phyloP scores from a whole-genome alignment of 2,113 vertebrate species.

The Prolemur simus region DNA sequence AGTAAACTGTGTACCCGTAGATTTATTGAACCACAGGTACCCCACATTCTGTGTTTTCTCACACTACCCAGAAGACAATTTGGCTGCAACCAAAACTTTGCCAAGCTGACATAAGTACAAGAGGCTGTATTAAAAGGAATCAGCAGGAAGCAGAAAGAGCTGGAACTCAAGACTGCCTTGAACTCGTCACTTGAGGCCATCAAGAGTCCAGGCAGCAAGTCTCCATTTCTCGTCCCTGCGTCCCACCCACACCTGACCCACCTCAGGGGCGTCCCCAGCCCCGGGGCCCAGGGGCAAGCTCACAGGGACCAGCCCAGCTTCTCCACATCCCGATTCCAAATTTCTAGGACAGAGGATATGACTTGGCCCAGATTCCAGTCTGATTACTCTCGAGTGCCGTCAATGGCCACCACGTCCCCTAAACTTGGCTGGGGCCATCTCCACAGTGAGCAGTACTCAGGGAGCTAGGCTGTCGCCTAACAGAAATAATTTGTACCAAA shows the following conservation, averaged over 20 bases:
- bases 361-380: neutral
- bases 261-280: neutral
- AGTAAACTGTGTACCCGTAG: neutral
- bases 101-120: neutral
- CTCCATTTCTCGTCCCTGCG: neutral
- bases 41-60: neutral
- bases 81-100: neutral
- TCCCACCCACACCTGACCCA: neutral
- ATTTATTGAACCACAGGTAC: neutral
- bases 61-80: neutral
- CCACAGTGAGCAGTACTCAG: neutral
- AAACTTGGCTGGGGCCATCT: neutral
- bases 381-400: neutral
- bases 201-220: neutral
- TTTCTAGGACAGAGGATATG: neutral
- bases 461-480: neutral
- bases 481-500: neutral
- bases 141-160: neutral
- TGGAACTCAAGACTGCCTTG: neutral
- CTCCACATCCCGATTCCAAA: neutral
- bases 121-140: neutral
- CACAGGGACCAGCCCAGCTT: neutral
- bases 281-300: neutral
- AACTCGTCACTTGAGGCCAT: neutral
- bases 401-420: neutral